Evolutionary conservation across 1,140 invertebrate genomes (phyloP).

Genomic region (Zeugodacus cucurbitae): DNA sequence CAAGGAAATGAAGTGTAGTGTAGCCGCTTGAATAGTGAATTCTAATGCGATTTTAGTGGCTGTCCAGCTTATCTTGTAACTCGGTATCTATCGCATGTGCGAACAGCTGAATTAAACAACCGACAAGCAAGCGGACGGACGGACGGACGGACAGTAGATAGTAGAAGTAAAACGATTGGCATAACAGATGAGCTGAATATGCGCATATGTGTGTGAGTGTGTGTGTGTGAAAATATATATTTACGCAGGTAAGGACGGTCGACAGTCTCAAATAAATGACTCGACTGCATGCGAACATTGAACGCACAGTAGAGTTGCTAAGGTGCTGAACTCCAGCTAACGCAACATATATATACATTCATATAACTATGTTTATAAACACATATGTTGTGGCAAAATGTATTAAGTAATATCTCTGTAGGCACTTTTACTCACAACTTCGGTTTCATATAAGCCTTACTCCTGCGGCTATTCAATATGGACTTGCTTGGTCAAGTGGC

Average conservation of each 20-base stretch:
- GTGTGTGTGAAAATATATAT: neutral
- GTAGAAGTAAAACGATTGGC: neutral
- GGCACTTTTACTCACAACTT: neutral
- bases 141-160: neutral
- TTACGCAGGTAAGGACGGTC: neutral
- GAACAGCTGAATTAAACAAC: conserved; percentile 37
- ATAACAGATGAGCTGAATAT: neutral
- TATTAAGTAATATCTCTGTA: conserved; percentile 11
- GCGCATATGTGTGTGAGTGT: neutral
- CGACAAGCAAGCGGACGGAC: conserved; percentile 23
- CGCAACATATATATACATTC: neutral
- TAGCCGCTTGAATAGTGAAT: conserved; percentile 1
- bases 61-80: conserved; percentile 28
- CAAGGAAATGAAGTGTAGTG: conserved; percentile 15
- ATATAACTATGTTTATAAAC: neutral
- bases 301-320: neutral
- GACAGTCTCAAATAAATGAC: neutral
- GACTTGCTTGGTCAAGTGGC: conserved; percentile 21
- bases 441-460: neutral
- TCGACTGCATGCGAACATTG: conserved; percentile 1
- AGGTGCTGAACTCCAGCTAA: neutral
- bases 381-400: neutral
- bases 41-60: conserved; percentile 27
- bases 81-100: conserved; percentile 14
- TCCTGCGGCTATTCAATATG: conserved; percentile 27